Evolutionary conservation across 2,888 invertebrate genomes (phyloP), one percentile per base, ranked within the genome.

Genomic region (Aethes cnicana): DNA sequence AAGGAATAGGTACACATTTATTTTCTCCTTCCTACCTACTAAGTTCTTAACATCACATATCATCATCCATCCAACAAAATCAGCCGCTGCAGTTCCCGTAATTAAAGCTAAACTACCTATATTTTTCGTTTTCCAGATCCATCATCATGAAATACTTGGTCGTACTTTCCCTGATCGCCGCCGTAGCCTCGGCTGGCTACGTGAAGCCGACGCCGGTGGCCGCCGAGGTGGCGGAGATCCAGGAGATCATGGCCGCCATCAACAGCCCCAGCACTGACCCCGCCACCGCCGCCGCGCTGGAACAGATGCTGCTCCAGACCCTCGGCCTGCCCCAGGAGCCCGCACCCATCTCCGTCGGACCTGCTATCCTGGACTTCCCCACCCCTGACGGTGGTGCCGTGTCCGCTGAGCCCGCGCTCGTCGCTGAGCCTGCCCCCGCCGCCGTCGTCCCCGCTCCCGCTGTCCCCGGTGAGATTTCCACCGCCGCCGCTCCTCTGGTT

Each of bases 61-160:
- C n/a, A n/a, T n/a, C n/a, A n/a, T n/a, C n/a, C n/a, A n/a, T n/a
- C n/a, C n/a, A n/a, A n/a, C n/a, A n/a, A n/a, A n/a, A n/a, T n/a
- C n/a, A n/a, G n/a, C n/a, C n/a, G n/a, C n/a, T n/a, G n/a, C n/a
- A n/a, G n/a, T n/a, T n/a, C n/a, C n/a, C n/a, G n/a, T n/a, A n/a
- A n/a, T n/a, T n/a, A n/a, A n/a, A n/a, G n/a, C n/a, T n/a, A 7
- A 8, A 16, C 16, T 6, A 14, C 7, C 14, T 12, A 4, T 11
- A 8, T 3, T 9, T 46, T 8, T 8, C n/a, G 8, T 30, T 35
- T 55, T 57, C 2, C 66, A 76, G 70, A 61, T 61, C 39, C 63
- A 62, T 53, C 33, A 84, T 84, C 33, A 84, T 84, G 84, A 82
- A 83, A 74, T 79, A 65, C 75, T 64, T 84, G 62, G 33, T 78